phyloP scores from a whole-genome alignment of 1,140 invertebrate species.

The Grapholita molesta region DNA sequence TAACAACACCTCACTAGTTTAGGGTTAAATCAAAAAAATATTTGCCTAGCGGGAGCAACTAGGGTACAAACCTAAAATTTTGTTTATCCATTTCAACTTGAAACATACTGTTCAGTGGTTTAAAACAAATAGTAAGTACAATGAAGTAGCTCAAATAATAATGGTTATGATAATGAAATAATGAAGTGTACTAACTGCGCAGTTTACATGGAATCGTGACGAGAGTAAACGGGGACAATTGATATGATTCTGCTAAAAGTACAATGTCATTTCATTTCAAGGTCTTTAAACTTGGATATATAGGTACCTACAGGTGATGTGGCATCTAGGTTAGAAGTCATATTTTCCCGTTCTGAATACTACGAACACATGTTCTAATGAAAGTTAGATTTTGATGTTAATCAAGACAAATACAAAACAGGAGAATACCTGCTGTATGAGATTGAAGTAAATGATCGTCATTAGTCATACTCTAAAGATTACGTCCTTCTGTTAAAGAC shows the following conservation, averaged over 20 bases:
- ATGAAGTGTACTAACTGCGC: neutral
- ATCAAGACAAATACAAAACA: too few relatives aligned
- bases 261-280: neutral
- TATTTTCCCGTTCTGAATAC: neutral
- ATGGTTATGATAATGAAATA: constrained; percentile 2
- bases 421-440: too few relatives aligned
- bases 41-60: too few relatives aligned
- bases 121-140: neutral
- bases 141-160: neutral
- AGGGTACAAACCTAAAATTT: too few relatives aligned
- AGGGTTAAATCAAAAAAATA: too few relatives aligned
- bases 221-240: neutral
- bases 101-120: too few relatives aligned
- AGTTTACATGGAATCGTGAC: constrained; percentile 34
- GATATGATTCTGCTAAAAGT: constrained; percentile 5
- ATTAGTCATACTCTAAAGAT: too few relatives aligned
- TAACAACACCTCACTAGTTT: too few relatives aligned
- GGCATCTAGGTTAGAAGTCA: neutral
- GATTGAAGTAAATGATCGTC: too few relatives aligned
- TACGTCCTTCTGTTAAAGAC: too few relatives aligned
- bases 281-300: neutral
- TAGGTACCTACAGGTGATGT: neutral
- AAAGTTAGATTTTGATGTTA: too few relatives aligned
- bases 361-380: neutral
- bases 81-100: too few relatives aligned